A percentile compares a stretch with the other conserved stretches of the same genome.
phyloP scores from a whole-genome alignment of 2,888 invertebrate species.

The Limnephilus marmoratus region DNA sequence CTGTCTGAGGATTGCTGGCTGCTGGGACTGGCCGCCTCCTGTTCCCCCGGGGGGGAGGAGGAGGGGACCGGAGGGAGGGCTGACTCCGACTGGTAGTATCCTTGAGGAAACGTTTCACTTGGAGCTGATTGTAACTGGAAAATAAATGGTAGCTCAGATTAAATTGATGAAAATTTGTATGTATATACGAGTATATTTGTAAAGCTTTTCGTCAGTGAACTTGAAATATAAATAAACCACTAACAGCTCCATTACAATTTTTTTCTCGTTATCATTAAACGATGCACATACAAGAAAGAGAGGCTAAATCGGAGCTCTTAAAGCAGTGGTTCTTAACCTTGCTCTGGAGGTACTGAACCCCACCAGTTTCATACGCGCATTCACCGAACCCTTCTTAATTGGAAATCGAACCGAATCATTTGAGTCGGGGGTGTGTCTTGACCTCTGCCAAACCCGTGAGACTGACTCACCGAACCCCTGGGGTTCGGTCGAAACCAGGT shows the following conservation, averaged over 20 bases:
- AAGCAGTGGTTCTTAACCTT: not conserved
- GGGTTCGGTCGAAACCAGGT: too few species aligned
- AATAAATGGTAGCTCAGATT: conserved; percentile 65
- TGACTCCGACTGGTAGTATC: conserved; percentile 65
- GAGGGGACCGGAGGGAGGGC: conserved; percentile 60
- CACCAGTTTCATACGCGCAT: too few species aligned
- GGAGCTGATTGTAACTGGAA: conserved; percentile 72
- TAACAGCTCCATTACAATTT: not conserved
- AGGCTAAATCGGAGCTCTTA: not conserved
- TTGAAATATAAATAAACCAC: not conserved
- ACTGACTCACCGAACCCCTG: too few species aligned
- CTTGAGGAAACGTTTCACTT: conserved; percentile 70
- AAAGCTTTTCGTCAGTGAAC: not conserved
- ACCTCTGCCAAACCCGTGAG: too few species aligned
- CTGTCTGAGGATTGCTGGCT: conserved; percentile 69
- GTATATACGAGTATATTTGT: not conserved
- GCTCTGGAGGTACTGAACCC: too few species aligned
- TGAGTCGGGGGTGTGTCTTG: too few species aligned
- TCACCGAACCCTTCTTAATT: too few species aligned
- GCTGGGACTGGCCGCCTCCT: conserved; percentile 59
- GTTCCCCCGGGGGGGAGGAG: conserved; percentile 57
- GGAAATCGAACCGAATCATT: too few species aligned
- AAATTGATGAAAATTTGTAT: conserved; percentile 3
- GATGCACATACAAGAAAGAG: not conserved
- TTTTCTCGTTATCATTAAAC: not conserved